Evolutionary conservation across 2,113 vertebrate species (phyloP).

Genomic region (Rhynchomys soricoides): DNA sequence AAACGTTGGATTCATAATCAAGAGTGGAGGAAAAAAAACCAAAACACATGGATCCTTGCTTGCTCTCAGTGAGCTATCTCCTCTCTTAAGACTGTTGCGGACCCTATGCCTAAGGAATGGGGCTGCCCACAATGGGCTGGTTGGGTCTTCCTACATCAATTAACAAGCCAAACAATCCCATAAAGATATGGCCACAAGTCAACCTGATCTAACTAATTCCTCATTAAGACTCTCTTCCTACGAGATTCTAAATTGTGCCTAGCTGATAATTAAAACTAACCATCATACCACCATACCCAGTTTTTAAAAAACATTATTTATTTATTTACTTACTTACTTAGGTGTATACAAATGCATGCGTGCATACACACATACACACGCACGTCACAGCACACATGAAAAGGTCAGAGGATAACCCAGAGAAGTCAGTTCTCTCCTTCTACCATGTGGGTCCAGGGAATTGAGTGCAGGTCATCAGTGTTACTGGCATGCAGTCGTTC

Average conservation of each 20-base stretch:
- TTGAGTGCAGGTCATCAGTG: neutral
- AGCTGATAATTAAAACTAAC: neutral
- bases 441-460: too few relatives aligned
- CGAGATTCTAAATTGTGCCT: neutral
- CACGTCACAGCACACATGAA: neutral
- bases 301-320: neutral
- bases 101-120: neutral
- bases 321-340: neutral
- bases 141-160: neutral
- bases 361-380: neutral
- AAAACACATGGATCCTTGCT: neutral
- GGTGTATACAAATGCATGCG: neutral
- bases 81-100: too few relatives aligned
- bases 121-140: neutral
- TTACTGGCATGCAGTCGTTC: neutral
- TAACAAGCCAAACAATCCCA: neutral
- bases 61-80: neutral
- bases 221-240: neutral
- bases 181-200: neutral
- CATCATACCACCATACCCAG: neutral
- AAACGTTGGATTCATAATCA: neutral
- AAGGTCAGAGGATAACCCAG: neutral
- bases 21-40: neutral
- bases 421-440: neutral
- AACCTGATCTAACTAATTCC: neutral